Evolutionary conservation across 2,888 invertebrate genomes (phyloP), one percentile per base, ranked within the genome.

Genomic region (Trilocha varians): DNA sequence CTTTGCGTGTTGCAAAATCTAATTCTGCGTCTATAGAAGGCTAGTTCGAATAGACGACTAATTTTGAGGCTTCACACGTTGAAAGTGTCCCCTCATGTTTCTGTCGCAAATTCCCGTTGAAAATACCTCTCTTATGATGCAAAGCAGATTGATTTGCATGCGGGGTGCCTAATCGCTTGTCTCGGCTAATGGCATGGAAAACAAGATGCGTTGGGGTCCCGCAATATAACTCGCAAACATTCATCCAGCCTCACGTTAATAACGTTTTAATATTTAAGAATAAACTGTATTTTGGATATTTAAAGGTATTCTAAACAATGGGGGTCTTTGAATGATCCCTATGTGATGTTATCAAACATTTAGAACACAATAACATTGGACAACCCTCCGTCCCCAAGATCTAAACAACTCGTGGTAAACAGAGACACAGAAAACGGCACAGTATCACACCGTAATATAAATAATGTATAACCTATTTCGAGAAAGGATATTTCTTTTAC

Each of bases 341-440:
- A 2, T 25, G 25, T 25, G 11, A 25, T 11, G 25, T 25, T 25
- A 25, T 25, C 25, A 25, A 25, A 25, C 25, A 25, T 25, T 25
- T 25, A 25, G 25, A 25, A 25, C 8, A 25, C 25, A 25, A 25
- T 25, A 25, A 25, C 25, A 25, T 25, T 25, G 38, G 55, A 50
- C 46, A 53, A 49, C 40, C 47, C 47, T 39, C 15, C 43, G 48
- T 42, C 44, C 61, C 66, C 63, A 62, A 34, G 65, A 53, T 36
- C 40, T 43, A 48, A 53, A 59, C 60, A 60, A 55, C 56, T 56
- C 48, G 49, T 50, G 53, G 62, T 63, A 67, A 69, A 69, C 66
- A 70, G 66, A 66, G 62, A 64, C 60, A 53, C 50, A 40, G 48
- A 17, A 40, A 33, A 49, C 54, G 45, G 47, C 39, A 48, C 44